Conservation (phyloP, 2,797 vertebrate species). For the Labroides dimidiatus region DNA sequence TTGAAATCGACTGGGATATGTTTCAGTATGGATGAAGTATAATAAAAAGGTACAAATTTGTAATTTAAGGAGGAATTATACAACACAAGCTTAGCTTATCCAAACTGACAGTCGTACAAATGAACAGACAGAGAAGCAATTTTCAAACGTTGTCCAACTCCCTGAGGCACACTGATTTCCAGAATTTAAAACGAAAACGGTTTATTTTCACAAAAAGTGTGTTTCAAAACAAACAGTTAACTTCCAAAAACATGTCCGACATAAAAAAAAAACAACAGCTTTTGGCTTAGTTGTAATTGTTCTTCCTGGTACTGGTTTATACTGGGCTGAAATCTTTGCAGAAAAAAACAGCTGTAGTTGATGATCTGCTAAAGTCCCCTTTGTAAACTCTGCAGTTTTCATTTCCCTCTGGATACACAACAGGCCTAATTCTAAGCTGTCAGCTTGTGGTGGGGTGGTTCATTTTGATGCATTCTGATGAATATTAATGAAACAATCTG, state of each 20-base stretch:
- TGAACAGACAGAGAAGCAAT: constrained; percentile 9
- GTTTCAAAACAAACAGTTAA: neutral
- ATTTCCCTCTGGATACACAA: too few species aligned
- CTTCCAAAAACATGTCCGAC: too few species aligned
- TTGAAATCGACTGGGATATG: constrained; percentile 5
- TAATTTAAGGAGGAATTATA: constrained; percentile 13
- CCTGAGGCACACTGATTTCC: constrained; percentile 41
- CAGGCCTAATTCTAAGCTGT: too few species aligned
- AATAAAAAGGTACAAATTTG: constrained; percentile 1
- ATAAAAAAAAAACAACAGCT: neutral
- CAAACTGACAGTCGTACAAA: constrained; percentile 12
- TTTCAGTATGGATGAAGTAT: constrained; percentile 2
- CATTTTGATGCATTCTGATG: too few species aligned
- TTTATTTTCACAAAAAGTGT: neutral
- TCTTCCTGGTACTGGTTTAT: neutral
- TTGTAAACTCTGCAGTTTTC: too few species aligned
- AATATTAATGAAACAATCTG: too few species aligned
- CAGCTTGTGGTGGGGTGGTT: too few species aligned
- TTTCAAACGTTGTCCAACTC: constrained; percentile 25
- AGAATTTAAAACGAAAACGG: neutral
- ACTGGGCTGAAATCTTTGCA: neutral
- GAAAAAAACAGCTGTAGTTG: too few species aligned
- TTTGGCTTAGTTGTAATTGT: neutral
- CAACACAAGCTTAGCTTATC: constrained; percentile 17
- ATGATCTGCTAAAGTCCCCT: too few species aligned